These are phyloP conservation scores for Cheilosia pagana DNA, from an alignment of 2,888 invertebrate genomes.

Conservation along the genomic window DNA sequence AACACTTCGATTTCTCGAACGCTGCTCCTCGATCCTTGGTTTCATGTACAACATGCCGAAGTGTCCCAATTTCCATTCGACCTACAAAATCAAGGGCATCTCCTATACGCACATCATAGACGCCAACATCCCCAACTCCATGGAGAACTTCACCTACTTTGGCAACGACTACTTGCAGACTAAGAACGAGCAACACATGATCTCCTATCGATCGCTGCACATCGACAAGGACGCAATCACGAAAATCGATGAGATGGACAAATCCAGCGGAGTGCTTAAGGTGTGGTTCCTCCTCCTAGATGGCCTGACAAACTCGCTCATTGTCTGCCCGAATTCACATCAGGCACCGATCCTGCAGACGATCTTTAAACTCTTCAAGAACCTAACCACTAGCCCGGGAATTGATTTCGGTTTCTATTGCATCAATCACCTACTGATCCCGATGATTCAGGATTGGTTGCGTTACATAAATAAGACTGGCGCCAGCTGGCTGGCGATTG, in stretches of 20 bases:
- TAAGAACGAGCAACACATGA: slow-evolving; percentile 87
- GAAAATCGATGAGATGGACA: slow-evolving; percentile 87
- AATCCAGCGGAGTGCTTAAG: slow-evolving; percentile 92
- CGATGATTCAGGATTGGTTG: slow-evolving; percentile 97
- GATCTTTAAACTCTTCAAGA: slow-evolving; percentile 92
- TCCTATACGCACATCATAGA: slow-evolving; percentile 92
- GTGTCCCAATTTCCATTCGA: slow-evolving; percentile 95
- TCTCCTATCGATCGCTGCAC: slow-evolving; percentile 83
- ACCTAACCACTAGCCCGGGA: slow-evolving; percentile 91
- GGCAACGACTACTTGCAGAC: slow-evolving; percentile 86
- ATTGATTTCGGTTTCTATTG: slow-evolving; percentile 95
- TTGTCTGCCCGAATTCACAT: slow-evolving; percentile 94
- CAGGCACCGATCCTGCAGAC: slow-evolving; percentile 94
- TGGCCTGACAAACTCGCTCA: slow-evolving; percentile 91
- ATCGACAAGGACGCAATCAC: slow-evolving; percentile 84
- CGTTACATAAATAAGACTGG: slow-evolving; percentile 89
- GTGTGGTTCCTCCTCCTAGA: slow-evolving; percentile 96
- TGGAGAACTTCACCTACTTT: slow-evolving; percentile 88
- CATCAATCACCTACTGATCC: slow-evolving; percentile 95
- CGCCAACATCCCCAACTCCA: slow-evolving; percentile 90
- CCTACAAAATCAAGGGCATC: slow-evolving; percentile 91
- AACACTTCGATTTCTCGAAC: slow-evolving; percentile 93
- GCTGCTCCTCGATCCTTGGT: slow-evolving; percentile 93
- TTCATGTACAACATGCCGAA: slow-evolving; percentile 98
- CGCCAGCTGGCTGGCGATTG: slow-evolving; percentile 89